A percentile compares a stretch with the other conserved stretches of the same genome.
phyloP scores from a whole-genome alignment of 2,113 vertebrate species.

The Sterna hirundo region DNA sequence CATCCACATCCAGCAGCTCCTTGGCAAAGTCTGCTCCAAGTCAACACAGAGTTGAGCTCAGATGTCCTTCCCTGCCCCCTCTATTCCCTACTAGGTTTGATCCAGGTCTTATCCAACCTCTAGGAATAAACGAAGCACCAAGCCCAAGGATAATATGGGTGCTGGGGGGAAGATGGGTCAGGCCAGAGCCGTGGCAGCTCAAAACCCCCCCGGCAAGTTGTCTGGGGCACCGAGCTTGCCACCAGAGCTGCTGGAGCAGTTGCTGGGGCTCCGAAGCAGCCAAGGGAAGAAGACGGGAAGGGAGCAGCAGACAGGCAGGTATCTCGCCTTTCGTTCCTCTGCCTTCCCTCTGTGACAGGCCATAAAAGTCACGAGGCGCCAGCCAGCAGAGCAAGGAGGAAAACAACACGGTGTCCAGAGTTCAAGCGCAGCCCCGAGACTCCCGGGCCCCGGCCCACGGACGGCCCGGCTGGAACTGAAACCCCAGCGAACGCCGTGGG shows the following conservation, averaged over 20 bases:
- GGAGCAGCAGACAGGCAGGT: not conserved
- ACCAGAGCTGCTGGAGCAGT: not conserved
- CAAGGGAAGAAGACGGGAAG: not conserved
- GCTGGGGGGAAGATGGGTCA: not conserved
- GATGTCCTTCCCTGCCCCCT: not conserved
- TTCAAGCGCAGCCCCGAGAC: not conserved
- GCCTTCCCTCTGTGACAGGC: conserved; percentile 8
- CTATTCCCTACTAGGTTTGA: not conserved
- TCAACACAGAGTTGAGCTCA: not conserved
- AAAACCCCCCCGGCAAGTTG: not conserved
- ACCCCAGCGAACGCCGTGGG: not conserved
- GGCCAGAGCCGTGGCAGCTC: not conserved
- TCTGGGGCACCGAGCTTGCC: not conserved
- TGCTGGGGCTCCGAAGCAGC: not conserved
- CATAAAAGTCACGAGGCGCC: conserved; percentile 35
- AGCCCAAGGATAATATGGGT: not conserved
- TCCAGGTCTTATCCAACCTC: not conserved
- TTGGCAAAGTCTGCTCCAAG: not conserved
- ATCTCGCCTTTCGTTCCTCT: not conserved
- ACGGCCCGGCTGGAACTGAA: not conserved
- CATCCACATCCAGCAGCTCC: not conserved
- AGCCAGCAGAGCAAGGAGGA: not conserved
- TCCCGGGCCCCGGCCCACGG: not conserved
- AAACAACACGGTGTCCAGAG: conserved; percentile 36
- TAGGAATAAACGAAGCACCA: not conserved